Base-by-base conservation (phyloP, 2,113 vertebrate species). In the Xiphias gladius region DNA sequence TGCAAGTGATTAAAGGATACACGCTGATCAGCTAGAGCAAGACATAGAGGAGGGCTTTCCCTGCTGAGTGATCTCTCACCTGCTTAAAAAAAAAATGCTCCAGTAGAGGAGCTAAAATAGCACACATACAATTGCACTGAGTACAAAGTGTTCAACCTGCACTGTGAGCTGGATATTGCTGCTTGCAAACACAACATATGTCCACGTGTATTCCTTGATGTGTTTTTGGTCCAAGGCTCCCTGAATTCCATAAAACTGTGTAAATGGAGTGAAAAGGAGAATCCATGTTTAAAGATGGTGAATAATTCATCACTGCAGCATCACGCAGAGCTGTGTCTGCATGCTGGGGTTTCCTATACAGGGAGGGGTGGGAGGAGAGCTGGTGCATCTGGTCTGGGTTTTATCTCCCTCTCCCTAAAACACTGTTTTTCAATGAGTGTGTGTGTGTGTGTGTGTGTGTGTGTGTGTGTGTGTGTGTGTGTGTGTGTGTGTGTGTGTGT, bases 1-100 rank as follows among this genome's bases (percentile, higher is more conserved):
- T 77, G 79, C 28, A 46, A 88, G 85, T 90, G 94, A 94, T 95
- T 93, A 95, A 91, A 92, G 81, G 73, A 90, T 66, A 80, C 86
- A 89, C 92, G 86, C 83, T 92, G 90, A 94, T 93, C 77, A 91
- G 77, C 22, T 9, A 17, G 69, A 63, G 54, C 30, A 48, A 57
- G 54, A 64, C 62, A 66, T 50, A 77, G 68, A 71, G 43, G 74
- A 87, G 89, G 90, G 84, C 55, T 85, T 90, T 86, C 91, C 87
- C 78, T 7, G 80, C 85, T 73, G 71, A 83, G 48, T 72, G 79
- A 89, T 89, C 80, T 80, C 68, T 85, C 80, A 84, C 82, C 87
- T 88, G 66, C 80, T 48, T n/a, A 73, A 17, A n/a, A 50, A 41
- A 19, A 46, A 57, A 76, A 72, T 10, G 7, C 73, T 74, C 24